These are phyloP conservation scores for Anodontia alba DNA, from an alignment of 2,888 invertebrate species.

Conservation along the genomic window DNA sequence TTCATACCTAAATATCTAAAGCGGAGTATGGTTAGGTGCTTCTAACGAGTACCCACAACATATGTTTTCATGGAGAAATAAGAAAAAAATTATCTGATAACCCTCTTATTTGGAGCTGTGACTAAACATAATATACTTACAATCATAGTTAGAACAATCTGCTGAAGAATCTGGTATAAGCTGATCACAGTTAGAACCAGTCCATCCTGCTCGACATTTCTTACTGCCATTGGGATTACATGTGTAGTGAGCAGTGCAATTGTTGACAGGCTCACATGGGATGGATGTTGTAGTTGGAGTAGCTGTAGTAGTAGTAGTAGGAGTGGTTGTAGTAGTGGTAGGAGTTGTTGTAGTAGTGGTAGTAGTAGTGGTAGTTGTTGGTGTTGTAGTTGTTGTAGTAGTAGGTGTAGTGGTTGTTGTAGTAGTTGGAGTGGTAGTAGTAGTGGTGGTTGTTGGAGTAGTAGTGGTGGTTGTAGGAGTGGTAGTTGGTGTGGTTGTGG, in stretches of 20 bases:
- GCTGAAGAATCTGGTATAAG: slow-evolving; percentile 46
- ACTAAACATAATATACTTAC: too few relatives aligned
- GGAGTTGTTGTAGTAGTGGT: slow-evolving; percentile 36
- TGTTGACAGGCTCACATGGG: slow-evolving; percentile 39
- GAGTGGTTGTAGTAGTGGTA: slow-evolving; percentile 29
- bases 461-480: not conserved
- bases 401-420: slow-evolving; percentile 23
- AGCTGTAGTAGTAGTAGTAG: slow-evolving; percentile 25
- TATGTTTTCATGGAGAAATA: too few relatives aligned
- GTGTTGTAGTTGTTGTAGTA: slow-evolving; percentile 20
- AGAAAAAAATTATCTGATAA: too few relatives aligned
- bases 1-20: too few relatives aligned
- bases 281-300: slow-evolving; percentile 38
- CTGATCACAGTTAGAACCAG: slow-evolving; percentile 94
- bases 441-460: not conserved
- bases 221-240: slow-evolving; percentile 88
- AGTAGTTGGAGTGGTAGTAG: not conserved
- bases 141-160: slow-evolving; percentile 62
- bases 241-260: slow-evolving; percentile 45
- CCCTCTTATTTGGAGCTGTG: too few relatives aligned
- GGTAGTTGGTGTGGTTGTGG: not conserved
- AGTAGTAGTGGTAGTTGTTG: slow-evolving; percentile 27
- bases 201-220: slow-evolving; percentile 96
- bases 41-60: too few relatives aligned
- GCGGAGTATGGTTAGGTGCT: too few relatives aligned